phyloP scores from a whole-genome alignment of 1,140 invertebrate species.

The Choristoneura fumiferana region DNA sequence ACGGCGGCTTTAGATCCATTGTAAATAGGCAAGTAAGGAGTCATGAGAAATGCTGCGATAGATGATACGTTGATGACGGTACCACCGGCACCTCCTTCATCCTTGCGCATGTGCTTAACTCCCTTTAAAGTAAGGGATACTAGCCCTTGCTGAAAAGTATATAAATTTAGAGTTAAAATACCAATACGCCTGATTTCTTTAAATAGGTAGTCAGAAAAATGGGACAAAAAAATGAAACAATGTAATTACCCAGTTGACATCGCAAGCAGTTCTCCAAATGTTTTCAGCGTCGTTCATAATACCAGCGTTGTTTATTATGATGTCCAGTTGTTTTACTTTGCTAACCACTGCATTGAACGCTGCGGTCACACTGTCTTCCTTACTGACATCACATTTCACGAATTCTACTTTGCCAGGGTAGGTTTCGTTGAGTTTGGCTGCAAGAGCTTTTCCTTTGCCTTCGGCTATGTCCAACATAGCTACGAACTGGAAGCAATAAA shows the following conservation, averaged over 20 bases:
- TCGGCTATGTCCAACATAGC: slow-evolving; percentile 53
- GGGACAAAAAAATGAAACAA: not conserved
- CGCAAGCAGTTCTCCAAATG: slow-evolving; percentile 41
- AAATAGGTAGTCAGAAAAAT: too few relatives aligned
- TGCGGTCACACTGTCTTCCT: slow-evolving; percentile 78
- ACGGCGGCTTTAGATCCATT: slow-evolving; percentile 39
- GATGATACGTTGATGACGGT: slow-evolving; percentile 46
- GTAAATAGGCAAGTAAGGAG: slow-evolving; percentile 31
- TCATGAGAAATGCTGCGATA: slow-evolving; percentile 25
- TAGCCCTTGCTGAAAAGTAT: slow-evolving; percentile 33
- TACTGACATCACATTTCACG: slow-evolving; percentile 81
- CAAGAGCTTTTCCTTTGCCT: slow-evolving; percentile 33
- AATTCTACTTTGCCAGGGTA: slow-evolving; percentile 44
- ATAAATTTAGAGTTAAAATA: too few relatives aligned
- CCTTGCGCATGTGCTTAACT: slow-evolving; percentile 31
- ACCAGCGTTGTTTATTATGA: slow-evolving; percentile 84
- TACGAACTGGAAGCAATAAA: slow-evolving; percentile 41
- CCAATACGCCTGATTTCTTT: too few relatives aligned
- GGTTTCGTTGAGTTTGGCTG: slow-evolving; percentile 33
- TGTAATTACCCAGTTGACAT: slow-evolving; percentile 27
- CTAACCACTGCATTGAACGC: slow-evolving; percentile 79
- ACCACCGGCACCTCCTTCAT: slow-evolving; percentile 40
- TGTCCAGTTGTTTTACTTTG: slow-evolving; percentile 79
- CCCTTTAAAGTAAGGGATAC: slow-evolving; percentile 32
- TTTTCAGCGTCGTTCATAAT: slow-evolving; percentile 48